These are phyloP conservation scores for Hydra vulgaris DNA, from an alignment of 30 jellyfish, hydroid and myxozoan genomes.

Conservation along the genomic window DNA sequence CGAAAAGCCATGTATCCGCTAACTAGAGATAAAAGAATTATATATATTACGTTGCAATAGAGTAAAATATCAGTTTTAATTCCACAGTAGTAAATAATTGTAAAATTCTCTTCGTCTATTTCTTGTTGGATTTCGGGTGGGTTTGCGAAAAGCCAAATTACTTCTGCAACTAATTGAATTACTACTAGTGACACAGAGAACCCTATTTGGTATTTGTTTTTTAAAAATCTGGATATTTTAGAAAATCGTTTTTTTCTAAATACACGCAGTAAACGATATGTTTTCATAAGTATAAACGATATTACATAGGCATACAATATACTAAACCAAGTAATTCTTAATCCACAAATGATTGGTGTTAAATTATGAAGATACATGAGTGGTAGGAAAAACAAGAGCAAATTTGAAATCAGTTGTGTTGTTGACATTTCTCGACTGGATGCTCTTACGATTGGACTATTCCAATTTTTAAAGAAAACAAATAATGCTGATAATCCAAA, in stretches of 20 bases:
- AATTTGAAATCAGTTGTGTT: conserved; percentile 36
- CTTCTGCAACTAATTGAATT: conserved; percentile 25
- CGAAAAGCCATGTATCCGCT: conserved; percentile 80
- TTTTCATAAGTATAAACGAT: conserved; percentile 47
- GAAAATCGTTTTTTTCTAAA: conserved; percentile 36
- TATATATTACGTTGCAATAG: conserved; percentile 21
- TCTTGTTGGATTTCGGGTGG: conserved; percentile 8
- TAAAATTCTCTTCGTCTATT: background rate
- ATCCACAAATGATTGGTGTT: conserved; percentile 29
- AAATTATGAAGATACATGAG: conserved; percentile 32
- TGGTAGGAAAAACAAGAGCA: conserved; percentile 42
- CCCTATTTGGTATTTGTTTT: conserved; percentile 37
- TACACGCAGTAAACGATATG: conserved; percentile 58
- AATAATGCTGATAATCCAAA: conserved; percentile 23
- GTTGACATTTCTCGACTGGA: conserved; percentile 52
- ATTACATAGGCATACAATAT: conserved; percentile 35
- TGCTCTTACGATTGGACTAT: conserved; percentile 69
- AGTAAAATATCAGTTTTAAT: conserved; percentile 5
- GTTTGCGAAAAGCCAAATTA: conserved; percentile 26
- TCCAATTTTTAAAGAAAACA: conserved; percentile 37
- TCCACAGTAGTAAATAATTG: conserved; percentile 17
- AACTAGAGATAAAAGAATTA: conserved; percentile 35
- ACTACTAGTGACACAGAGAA: conserved; percentile 30
- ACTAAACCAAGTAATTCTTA: conserved; percentile 49
- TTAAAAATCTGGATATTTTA: conserved; percentile 40